phyloP scores from a whole-genome alignment of 2,888 invertebrate genomes.

The Tineola bisselliella region DNA sequence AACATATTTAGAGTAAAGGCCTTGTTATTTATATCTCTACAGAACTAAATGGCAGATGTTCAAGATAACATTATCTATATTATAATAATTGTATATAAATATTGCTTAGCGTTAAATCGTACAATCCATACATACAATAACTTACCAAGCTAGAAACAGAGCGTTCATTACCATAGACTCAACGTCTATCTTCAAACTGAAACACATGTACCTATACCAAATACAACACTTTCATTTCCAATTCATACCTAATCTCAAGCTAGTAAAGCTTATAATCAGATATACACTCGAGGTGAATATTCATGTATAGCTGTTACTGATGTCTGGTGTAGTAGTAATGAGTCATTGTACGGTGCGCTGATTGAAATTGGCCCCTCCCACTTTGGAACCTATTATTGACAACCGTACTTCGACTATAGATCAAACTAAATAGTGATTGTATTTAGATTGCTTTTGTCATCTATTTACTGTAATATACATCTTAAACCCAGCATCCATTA shows the following conservation, averaged over 20 bases:
- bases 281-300: neutral
- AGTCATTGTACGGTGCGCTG: constrained; percentile 38
- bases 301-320: constrained; percentile 15
- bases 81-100: no score
- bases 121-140: neutral
- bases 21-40: no score
- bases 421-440: neutral
- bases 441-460: neutral
- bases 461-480: no score
- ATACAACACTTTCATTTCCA: neutral
- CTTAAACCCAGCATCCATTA: no score
- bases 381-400: constrained; percentile 21
- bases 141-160: neutral
- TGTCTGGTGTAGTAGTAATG: constrained; percentile 32
- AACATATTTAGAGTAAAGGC: no score
- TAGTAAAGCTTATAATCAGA: neutral
- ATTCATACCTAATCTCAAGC: neutral
- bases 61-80: no score
- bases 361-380: constrained; percentile 42
- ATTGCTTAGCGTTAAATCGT: no score
- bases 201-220: neutral
- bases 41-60: no score
- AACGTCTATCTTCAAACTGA: neutral
- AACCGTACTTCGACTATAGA: constrained; percentile 16
- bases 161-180: neutral